Evolutionary conservation across 2,888 invertebrate genomes (phyloP).

Genomic region (Pediacus dermestoides): DNA sequence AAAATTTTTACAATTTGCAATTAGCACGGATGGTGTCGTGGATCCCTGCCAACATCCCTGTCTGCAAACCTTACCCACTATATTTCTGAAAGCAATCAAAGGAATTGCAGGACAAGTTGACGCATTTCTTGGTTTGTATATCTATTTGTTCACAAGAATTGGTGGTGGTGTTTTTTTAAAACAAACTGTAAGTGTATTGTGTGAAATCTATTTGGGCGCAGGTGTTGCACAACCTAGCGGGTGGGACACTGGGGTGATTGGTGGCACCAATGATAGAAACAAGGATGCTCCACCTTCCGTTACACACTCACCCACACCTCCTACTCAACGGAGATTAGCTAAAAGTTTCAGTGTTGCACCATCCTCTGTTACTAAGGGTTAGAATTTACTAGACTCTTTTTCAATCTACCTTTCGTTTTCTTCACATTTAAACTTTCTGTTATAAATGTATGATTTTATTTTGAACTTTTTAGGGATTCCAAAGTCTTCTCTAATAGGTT

Average conservation of each 20-base stretch:
- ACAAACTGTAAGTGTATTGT: slow-evolving; percentile 6
- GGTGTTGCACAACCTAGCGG: slow-evolving; percentile 52
- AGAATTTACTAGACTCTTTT: slow-evolving; percentile 24
- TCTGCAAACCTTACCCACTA: slow-evolving; percentile 75
- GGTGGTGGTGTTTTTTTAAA: slow-evolving; percentile 7
- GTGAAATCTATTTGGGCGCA: slow-evolving; percentile 27
- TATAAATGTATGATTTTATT: slow-evolving; percentile 7
- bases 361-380: slow-evolving; percentile 63
- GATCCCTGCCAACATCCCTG: slow-evolving; percentile 93
- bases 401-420: slow-evolving; percentile 13
- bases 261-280: slow-evolving; percentile 46
- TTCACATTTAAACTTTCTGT: slow-evolving; percentile 10
- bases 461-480: slow-evolving; percentile 61
- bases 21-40: slow-evolving; percentile 67
- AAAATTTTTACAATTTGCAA: slow-evolving; percentile 77
- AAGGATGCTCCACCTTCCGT: slow-evolving; percentile 40
- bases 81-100: slow-evolving; percentile 90
- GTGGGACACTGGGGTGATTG: slow-evolving; percentile 52
- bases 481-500: slow-evolving; percentile 74
- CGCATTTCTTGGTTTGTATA: slow-evolving; percentile 81
- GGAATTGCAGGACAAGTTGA: slow-evolving; percentile 92
- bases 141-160: slow-evolving; percentile 8
- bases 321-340: slow-evolving; percentile 81
- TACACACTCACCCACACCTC: slow-evolving; percentile 72
- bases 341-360: slow-evolving; percentile 90